Base-by-base conservation (phyloP, 2,797 vertebrate genomes). In the Corythornis leucogaster region DNA sequence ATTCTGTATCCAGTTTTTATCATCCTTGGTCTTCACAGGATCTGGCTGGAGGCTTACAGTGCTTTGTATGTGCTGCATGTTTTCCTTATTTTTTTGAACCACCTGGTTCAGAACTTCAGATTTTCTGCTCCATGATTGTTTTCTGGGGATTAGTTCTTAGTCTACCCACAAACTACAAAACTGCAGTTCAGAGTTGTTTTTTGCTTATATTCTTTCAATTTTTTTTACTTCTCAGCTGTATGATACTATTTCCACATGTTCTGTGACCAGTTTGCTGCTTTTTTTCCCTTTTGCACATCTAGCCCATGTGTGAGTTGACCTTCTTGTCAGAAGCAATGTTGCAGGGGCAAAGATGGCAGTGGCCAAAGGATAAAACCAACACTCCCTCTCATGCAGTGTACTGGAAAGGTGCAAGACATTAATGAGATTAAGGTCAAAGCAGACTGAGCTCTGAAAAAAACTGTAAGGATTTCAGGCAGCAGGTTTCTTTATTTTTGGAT, bases 181-280 rank as follows among this genome's bases (percentile, higher is more conserved):
- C 58, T 20, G 45, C 25, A 58, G 25, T 58, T 80, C 12, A 62
- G 31, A 45, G 28, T 51, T 20, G 20, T 55, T 46, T 63, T 61
- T 53, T 20, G 8, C 24, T 62, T 85, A 63, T 46, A 46, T 19
- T 46, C 33, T 62, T 50, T 11, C 74, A 53, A 35, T 6, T 35
- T 19, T 38, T 9, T 14, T 42, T 38, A n/a, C 43, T 70, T 81
- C 55, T 50, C 42, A 42, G 15, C 31, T 43, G 15, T 30, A 8
- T 30, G 30, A 11, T n/a, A 8, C 20, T 0, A 0, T 48, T 78
- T 63, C 21, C 40, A 42, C 0, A 0, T 16, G 35, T 15, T 50
- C 21, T 43, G 42, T 7, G 4, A 5, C 54, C 15, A 0, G 0
- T 31, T 64, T 42, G n/a, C 28, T 75, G 33, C 71, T 18, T 31